Evolutionary conservation across 1,140 invertebrate species (phyloP), one percentile per base, ranked within the genome.

Genomic region (Macrotrachela quadricornifera): DNA sequence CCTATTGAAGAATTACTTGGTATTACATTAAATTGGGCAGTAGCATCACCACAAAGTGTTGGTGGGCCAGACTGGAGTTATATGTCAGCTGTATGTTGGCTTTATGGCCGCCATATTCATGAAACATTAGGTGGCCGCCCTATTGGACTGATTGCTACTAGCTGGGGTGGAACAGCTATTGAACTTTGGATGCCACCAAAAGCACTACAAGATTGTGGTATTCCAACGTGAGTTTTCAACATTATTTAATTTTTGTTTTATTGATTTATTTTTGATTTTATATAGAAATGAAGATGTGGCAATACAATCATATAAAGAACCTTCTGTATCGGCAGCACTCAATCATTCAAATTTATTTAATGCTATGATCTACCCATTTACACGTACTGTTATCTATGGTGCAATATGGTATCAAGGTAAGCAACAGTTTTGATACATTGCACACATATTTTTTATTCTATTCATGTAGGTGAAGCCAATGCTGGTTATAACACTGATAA

Each of bases 31-130:
- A 49, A 41, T 49, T 49, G 48, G 48, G 40, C 36, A 13, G 48
- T 36, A 17, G 37, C 48, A 13, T 49, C 48, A 16, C 6, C 10
- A 13, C 1, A 49, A 40, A 40, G 37, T 41, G 11, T 49, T 3
- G 37, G 48, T 12, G 13, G n/a, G 1, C 39, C 14, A 14, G 46
- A 39, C 10, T 42, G 38, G 36, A 13, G 36, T 14, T 59, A 62
- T 52, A 66, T 67, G 50, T 64, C 65, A 14, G 64, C 62, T 36
- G 60, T 65, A 10, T 67, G 65, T 46, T 67, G 64, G 63, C 49
- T 63, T 30, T 66, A 56, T 58, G 65, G 61, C 1, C 60, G 61
- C 46, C 53, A 58, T 15, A 54, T 67, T 61, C 38, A 39, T 59
- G 36, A 46, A 56, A 13, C 46, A 62, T 4, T 49, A 40, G 54